Evolutionary conservation across 2,888 invertebrate genomes (phyloP), one percentile per base, ranked within the genome.

Genomic region (Gisinianus flammeolus): DNA sequence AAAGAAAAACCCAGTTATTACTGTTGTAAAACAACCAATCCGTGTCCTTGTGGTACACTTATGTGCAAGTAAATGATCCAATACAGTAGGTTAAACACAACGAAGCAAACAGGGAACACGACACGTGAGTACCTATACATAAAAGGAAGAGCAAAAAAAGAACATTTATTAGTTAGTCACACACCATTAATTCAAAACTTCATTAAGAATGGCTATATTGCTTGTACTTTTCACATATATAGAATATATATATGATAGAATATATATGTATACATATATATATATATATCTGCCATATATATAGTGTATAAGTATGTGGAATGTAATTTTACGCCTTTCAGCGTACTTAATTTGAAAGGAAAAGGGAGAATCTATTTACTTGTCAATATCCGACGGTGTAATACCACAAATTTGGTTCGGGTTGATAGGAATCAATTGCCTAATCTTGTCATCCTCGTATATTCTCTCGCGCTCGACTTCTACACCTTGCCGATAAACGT

Each of bases 371-470:
- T 98, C 92, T 80, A 97, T 96, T 88, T 97, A 97, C 90, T 98
- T 98, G 91, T 98, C 98, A 89, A 98, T 98, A 89, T 97, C 97
- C 87, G 97, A 97, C 77, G 97, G 96, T 85, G 96, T 96, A 88
- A 62, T 62, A 33, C 84, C 84, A 75, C 84, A 84, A 54, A 84
- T 95, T 94, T 84, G 84, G 68, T 84, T 84, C 16, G 84, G 83
- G 72, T 84, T 84, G 76, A 83, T 82, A 31, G 83, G 84, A 52
- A 84, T 83, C 35, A 84, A 70, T 75, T 82, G 83, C 71, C 82
- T 77, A 54, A 84, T 84, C 44, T 81, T 82, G 24, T 80, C 80
- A 44, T 81, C 82, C 26, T 79, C 79, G 68, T 76, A 78, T 30
- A 79, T 78, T 22, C 76, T 58, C 62, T 81, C 75, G 16, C 64